These are phyloP conservation scores for Phymatocera aterrima DNA, from an alignment of 2,888 invertebrate genomes.

Conservation along the genomic window DNA sequence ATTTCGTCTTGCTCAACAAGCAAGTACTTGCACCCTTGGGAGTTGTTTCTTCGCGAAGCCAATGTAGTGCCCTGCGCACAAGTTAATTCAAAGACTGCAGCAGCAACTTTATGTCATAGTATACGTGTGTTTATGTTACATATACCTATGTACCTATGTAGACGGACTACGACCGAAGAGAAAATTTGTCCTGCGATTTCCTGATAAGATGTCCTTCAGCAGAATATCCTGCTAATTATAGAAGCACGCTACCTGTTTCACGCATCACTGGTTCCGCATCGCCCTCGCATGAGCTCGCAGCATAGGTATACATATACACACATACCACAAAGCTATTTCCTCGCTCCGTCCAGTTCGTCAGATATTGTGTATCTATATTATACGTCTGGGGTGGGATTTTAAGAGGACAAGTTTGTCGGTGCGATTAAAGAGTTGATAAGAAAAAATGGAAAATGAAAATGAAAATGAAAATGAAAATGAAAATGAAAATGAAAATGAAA, in stretches of 20 bases:
- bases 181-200: not conserved
- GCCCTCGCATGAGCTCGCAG: not conserved
- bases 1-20: conserved; percentile 30
- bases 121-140: too few species aligned
- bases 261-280: not conserved
- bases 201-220: not conserved
- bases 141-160: not conserved
- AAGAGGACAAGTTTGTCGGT: conserved; percentile 12
- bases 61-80: not conserved
- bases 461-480: not conserved
- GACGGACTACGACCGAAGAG: not conserved
- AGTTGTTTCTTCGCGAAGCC: conserved; percentile 1
- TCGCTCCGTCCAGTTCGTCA: not conserved
- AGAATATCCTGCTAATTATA: not conserved
- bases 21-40: not conserved
- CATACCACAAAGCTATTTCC: not conserved
- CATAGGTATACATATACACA: too few species aligned
- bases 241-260: not conserved
- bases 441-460: not conserved
- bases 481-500: not conserved
- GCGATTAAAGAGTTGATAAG: conserved; percentile 1
- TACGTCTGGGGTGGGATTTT: too few species aligned
- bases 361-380: not conserved
- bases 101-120: not conserved
- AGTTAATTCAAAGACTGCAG: not conserved